Base-by-base conservation (phyloP, 2,888 invertebrate species). In the Acanthosepion lycidas region DNA sequence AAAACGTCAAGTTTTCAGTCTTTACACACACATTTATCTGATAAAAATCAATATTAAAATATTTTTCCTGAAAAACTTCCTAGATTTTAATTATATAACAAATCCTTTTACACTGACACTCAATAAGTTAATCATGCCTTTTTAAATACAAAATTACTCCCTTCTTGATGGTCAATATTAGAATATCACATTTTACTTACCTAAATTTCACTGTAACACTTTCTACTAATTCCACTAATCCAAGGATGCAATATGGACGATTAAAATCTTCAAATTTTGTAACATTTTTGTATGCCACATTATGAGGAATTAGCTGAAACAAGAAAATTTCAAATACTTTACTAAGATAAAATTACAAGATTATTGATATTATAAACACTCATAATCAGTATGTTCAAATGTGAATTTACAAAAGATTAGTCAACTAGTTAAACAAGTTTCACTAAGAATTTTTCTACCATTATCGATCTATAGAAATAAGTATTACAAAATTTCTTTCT, bases 261-360 rank as follows among this genome's bases (percentile, higher is more conserved):
- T 98, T 98, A 96, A 98, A 98, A 94, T 99, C 98, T 96, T 99
- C 98, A 97, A 99, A 99, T 97, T 99, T 98, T 94, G 99, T 98
- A 95, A 99, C 98, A 96, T 99, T 98, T 96, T 98, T 98, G 55
- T 99, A 97, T 0, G 99, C 99, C 9, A 99, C 99, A 15, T 99
- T 98, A 97, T 99, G 99, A 0, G 99, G 99, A 0, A 99, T 99
- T 95, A 99, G 97, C 98, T 98, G 96, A 59, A 95, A 95, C 94
- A 33, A 94, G 95, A 78, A 78, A 59, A 59, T 5, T 55, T 55
- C 94, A 64, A 94, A 28, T 26, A 59, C 15, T 42, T 94, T 33
- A 53, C 92, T n/a, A 49, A 33, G n/a, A 91, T 91, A 51, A 91
- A 53, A 6, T 12, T 55, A 8, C 28, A 59, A 91, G 20, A 48